Conservation (phyloP, 2,797 vertebrate genomes). For the Poecilia velifera region DNA sequence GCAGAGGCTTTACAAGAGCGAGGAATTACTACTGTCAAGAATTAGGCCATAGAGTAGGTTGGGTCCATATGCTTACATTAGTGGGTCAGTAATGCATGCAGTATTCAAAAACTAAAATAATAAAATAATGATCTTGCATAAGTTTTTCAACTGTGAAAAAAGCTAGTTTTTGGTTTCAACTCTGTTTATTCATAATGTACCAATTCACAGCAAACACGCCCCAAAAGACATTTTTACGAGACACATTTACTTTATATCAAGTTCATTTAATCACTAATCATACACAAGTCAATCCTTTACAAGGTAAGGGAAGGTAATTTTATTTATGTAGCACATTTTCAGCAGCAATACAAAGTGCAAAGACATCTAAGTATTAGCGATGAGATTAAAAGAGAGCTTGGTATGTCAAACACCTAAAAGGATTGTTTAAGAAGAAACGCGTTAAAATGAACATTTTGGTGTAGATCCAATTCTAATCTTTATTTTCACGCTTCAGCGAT, state of each 20-base stretch:
- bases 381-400: not conserved
- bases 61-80: constrained; percentile 2
- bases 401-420: not conserved
- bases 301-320: too few relatives aligned
- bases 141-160: not conserved
- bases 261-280: not conserved
- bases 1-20: constrained; percentile 28
- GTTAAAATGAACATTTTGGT: not conserved
- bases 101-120: not conserved
- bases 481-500: not conserved
- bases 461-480: not conserved
- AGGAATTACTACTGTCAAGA: constrained; percentile 21
- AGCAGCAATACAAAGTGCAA: too few relatives aligned
- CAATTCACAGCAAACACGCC: not conserved
- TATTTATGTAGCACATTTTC: too few relatives aligned
- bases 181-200: not conserved
- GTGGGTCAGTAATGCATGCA: not conserved
- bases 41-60: not conserved
- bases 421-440: not conserved
- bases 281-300: too few relatives aligned
- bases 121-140: not conserved
- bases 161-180: not conserved
- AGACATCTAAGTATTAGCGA: not conserved
- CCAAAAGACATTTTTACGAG: not conserved
- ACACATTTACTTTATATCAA: not conserved